Conservation (phyloP, 2,797 vertebrate species). For the Meriones psammophilus region DNA sequence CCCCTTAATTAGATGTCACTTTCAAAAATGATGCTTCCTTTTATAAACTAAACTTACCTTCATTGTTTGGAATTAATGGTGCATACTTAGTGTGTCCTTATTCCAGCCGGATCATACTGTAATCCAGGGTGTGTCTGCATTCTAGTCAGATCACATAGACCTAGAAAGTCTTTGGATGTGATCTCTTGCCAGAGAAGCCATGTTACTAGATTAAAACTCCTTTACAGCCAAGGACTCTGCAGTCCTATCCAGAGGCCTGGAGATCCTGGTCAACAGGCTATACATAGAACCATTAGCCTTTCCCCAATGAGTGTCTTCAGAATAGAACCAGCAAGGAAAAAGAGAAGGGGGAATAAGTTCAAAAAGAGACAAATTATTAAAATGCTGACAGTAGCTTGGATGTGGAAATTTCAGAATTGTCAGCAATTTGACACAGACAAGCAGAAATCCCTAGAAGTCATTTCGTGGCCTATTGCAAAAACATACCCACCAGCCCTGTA, state of each 20-base stretch:
- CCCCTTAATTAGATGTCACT: too few species aligned
- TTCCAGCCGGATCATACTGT: too few species aligned
- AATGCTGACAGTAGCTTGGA: not conserved
- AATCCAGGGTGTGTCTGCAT: too few species aligned
- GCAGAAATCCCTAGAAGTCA: slow-evolving; percentile 8
- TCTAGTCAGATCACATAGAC: too few species aligned
- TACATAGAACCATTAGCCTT: not conserved
- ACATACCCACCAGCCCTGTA: not conserved
- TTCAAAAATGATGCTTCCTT: too few species aligned
- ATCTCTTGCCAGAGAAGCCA: too few species aligned
- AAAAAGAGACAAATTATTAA: not conserved
- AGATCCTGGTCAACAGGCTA: not conserved
- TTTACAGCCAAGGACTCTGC: not conserved
- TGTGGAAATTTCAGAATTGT: not conserved
- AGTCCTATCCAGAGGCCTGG: not conserved
- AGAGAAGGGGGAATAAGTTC: not conserved
- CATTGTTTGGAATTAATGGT: too few species aligned
- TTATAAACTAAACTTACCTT: too few species aligned
- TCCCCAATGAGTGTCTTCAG: not conserved
- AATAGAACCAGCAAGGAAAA: not conserved
- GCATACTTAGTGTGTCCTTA: too few species aligned
- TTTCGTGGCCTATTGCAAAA: not conserved
- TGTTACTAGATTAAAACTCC: too few species aligned
- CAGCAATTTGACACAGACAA: not conserved
- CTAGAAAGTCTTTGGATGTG: too few species aligned